These are phyloP conservation scores for Molothrus ater DNA, from an alignment of 2,797 vertebrate species.

Conservation along the genomic window DNA sequence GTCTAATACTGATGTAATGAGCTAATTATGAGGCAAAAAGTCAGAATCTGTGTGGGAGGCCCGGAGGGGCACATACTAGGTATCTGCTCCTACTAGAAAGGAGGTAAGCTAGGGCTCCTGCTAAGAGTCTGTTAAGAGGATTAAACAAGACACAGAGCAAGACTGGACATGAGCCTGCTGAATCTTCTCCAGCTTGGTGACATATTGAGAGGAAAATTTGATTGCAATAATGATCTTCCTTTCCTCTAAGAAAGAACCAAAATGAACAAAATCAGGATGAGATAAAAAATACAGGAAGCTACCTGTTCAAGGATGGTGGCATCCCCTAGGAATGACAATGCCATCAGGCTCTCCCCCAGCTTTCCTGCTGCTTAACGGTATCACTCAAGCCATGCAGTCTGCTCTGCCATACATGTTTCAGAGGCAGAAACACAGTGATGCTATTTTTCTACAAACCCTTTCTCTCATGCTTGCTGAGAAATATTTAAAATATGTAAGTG, in stretches of 20 bases:
- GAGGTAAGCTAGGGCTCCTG: not conserved
- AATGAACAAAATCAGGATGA: not conserved
- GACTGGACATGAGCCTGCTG: not conserved
- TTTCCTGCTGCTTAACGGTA: accelerated
- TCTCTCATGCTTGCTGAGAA: not conserved
- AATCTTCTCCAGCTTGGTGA: not conserved
- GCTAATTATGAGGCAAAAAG: slow-evolving; percentile 11
- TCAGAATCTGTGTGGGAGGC: slow-evolving; percentile 11
- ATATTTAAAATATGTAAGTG: not conserved
- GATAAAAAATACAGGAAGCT: not conserved
- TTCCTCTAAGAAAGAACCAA: not conserved
- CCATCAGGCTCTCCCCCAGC: not conserved
- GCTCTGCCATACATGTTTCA: not conserved
- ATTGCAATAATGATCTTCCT: not conserved
- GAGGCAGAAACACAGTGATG: not conserved
- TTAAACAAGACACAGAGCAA: not conserved
- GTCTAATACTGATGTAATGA: slow-evolving; percentile 12
- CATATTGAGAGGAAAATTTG: not conserved
- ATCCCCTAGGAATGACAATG: not conserved
- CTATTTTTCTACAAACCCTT: not conserved
- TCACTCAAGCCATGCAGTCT: not conserved
- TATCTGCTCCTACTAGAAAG: slow-evolving; percentile 5
- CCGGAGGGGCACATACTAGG: not conserved
- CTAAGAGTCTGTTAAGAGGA: not conserved
- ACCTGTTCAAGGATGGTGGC: accelerated